Percentiles rank a stretch among this genome's conserved stretches.
phyloP scores from a whole-genome alignment of 2,888 invertebrate species.

The Melitaea athalia region DNA sequence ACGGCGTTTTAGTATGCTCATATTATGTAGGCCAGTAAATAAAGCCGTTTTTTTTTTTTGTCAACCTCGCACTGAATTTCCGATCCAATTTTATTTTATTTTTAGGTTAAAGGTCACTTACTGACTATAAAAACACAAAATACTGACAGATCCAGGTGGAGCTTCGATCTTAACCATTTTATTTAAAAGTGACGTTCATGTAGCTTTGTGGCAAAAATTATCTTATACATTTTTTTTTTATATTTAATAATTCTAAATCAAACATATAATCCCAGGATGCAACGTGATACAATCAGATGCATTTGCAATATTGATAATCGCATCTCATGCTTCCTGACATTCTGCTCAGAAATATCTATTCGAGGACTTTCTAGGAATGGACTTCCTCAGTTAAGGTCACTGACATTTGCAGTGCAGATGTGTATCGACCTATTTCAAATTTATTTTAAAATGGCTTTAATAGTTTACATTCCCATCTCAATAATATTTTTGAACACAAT shows the following conservation, averaged over 20 bases:
- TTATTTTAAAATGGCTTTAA: constrained; percentile 4
- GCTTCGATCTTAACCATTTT: too few relatives aligned
- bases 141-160: too few relatives aligned
- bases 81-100: too few relatives aligned
- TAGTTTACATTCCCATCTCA: background rate
- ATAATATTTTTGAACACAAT: too few relatives aligned
- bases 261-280: constrained; percentile 27
- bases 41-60: too few relatives aligned
- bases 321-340: constrained; percentile 33
- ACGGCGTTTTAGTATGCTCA: background rate
- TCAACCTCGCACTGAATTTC: too few relatives aligned
- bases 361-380: constrained; percentile 38
- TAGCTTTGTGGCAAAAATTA: too few relatives aligned
- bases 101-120: too few relatives aligned
- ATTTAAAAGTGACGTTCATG: too few relatives aligned
- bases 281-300: constrained; percentile 38
- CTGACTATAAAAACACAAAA: too few relatives aligned
- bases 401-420: constrained; percentile 32
- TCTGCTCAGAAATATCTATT: constrained; percentile 33
- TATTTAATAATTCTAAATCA: constrained; percentile 3
- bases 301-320: constrained; percentile 36
- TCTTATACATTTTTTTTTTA: too few relatives aligned
- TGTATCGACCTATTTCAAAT: constrained; percentile 1
- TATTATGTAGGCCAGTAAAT: too few relatives aligned
- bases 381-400: constrained; percentile 33